A percentile compares a stretch with the other conserved stretches of the same genome.
Conservation (phyloP, 2,797 vertebrate genomes). For the Valencia hispanica region DNA sequence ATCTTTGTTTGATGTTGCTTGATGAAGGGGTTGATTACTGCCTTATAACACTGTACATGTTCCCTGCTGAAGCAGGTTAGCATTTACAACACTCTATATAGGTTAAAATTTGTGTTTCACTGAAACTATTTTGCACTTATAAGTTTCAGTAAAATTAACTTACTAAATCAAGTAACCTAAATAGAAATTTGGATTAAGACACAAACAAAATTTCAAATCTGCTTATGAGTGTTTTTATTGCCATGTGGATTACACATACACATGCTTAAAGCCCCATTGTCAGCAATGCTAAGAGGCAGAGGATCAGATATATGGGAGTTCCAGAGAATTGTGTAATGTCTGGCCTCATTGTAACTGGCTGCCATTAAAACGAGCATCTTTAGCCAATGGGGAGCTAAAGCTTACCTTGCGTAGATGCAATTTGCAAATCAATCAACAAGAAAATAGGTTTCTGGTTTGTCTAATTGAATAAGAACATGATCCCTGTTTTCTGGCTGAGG, state of each 20-base stretch:
- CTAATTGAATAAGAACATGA: conserved; percentile 41
- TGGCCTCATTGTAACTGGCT: neutral
- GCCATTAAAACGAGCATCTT: neutral
- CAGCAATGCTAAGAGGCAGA: neutral
- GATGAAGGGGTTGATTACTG: neutral
- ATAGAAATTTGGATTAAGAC: neutral
- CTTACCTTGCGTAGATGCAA: conserved; percentile 4
- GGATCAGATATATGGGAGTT: neutral
- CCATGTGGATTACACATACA: neutral
- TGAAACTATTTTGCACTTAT: neutral
- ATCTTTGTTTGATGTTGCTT: neutral
- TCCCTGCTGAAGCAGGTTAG: neutral
- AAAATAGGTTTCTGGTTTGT: conserved; percentile 4
- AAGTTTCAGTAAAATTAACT: neutral
- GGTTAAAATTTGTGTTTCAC: neutral
- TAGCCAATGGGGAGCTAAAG: neutral
- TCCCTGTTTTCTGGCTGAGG: conserved; percentile 9
- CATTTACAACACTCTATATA: neutral
- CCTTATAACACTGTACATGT: neutral
- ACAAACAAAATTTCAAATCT: neutral
- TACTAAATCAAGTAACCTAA: neutral
- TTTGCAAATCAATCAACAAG: conserved; percentile 20
- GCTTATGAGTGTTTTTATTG: neutral
- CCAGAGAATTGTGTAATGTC: neutral
- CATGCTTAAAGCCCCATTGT: neutral